These are phyloP conservation scores for Rhingia rostrata DNA, from an alignment of 2,888 invertebrate species.

Conservation along the genomic window DNA sequence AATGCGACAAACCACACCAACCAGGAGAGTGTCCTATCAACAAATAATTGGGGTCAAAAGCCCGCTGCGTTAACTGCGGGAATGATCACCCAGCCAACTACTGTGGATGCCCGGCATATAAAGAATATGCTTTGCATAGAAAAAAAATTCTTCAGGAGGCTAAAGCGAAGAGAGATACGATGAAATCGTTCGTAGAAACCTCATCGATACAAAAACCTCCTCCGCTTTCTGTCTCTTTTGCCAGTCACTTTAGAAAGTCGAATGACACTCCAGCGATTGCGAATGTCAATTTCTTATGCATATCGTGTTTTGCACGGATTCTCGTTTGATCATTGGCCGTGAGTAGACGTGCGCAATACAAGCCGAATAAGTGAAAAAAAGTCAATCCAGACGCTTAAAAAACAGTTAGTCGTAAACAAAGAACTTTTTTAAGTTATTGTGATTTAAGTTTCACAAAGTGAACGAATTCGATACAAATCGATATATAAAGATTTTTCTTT, in stretches of 20 bases:
- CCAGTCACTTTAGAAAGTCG: neutral
- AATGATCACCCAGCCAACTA: neutral
- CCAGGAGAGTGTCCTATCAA: neutral
- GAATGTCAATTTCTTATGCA: no score
- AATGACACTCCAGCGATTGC: neutral
- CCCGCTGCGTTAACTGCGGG: neutral
- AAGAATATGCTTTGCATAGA: neutral
- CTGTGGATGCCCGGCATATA: neutral
- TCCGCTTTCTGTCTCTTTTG: neutral
- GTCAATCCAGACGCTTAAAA: no score
- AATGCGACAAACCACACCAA: neutral
- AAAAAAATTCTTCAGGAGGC: neutral
- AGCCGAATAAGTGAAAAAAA: no score
- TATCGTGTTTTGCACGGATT: no score
- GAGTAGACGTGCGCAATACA: no score
- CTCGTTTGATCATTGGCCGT: no score
- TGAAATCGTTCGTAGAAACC: neutral
- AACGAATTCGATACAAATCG: no score
- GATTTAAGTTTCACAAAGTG: no score
- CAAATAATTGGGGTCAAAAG: neutral
- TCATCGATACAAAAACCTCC: neutral
- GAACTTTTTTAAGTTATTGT: no score
- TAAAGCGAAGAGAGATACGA: neutral
- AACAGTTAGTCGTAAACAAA: no score
- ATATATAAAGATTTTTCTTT: no score